These are phyloP conservation scores for Eilema griseolum DNA, from an alignment of 2,888 invertebrate species.

Conservation along the genomic window DNA sequence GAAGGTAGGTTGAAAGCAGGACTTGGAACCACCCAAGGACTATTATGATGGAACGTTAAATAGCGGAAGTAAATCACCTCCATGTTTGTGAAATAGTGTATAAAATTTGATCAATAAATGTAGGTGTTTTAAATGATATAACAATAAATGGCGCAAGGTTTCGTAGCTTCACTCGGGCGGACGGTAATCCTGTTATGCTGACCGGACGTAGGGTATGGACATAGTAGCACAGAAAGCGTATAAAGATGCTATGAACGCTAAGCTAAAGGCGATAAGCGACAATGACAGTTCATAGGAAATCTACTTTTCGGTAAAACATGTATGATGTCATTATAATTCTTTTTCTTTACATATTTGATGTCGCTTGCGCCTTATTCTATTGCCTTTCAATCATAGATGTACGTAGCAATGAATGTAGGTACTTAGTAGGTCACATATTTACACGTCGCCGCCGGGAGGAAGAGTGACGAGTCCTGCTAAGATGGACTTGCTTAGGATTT, in stretches of 20 bases:
- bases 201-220: conserved; percentile 43
- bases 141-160: conserved; percentile 58
- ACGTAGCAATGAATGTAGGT: too few relatives aligned
- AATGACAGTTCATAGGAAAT: background rate
- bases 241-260: background rate
- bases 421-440: too few relatives aligned
- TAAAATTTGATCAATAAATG: conserved; percentile 33
- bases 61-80: background rate
- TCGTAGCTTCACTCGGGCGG: conserved; percentile 48
- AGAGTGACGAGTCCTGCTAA: too few relatives aligned
- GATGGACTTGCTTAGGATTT: too few relatives aligned
- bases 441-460: too few relatives aligned
- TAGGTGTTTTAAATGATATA: conserved; percentile 42
- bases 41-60: background rate
- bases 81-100: background rate
- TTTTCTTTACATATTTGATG: background rate
- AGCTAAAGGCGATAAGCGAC: too few relatives aligned
- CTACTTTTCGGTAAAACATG: too few relatives aligned
- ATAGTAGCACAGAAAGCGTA: background rate
- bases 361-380: background rate
- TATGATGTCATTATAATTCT: too few relatives aligned
- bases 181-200: conserved; percentile 66
- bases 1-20: too few relatives aligned
- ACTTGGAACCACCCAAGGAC: background rate
- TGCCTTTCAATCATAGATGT: too few relatives aligned